Evolutionary conservation across 2,888 invertebrate species (phyloP).

Genomic region (Sarcophaga variegata): DNA sequence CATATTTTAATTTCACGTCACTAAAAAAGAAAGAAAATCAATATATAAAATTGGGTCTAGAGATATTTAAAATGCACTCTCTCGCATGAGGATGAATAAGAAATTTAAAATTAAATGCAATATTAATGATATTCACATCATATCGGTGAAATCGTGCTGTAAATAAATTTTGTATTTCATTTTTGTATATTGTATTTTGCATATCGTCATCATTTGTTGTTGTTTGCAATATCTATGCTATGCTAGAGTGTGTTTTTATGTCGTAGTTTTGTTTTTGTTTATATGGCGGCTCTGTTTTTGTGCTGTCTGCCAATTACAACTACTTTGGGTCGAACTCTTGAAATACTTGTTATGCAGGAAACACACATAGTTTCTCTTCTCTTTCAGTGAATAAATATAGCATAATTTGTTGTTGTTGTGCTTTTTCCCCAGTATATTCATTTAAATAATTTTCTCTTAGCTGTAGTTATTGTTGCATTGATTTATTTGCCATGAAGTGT

Average conservation of each 20-base stretch:
- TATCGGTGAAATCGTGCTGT: too few species aligned
- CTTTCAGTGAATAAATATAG: not conserved
- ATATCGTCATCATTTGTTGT: too few species aligned
- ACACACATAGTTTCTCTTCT: conserved; percentile 67
- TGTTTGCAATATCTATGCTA: not conserved
- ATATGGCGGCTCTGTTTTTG: conserved; percentile 37
- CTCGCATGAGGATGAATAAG: too few species aligned
- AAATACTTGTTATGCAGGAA: conserved; percentile 69
- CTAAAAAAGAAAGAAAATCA: not conserved
- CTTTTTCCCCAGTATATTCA: conserved; percentile 34
- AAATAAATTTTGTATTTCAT: too few species aligned
- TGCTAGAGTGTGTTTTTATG: conserved; percentile 6
- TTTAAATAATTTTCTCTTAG: conserved; percentile 57
- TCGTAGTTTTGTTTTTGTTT: conserved; percentile 18
- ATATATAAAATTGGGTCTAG: too few species aligned
- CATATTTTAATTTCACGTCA: not conserved
- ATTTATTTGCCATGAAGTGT: conserved; percentile 24
- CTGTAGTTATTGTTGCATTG: conserved; percentile 25
- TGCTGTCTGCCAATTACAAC: conserved; percentile 62
- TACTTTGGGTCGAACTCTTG: conserved; percentile 55
- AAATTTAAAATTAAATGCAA: too few species aligned
- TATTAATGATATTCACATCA: too few species aligned
- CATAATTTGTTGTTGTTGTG: conserved; percentile 12
- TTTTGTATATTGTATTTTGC: too few species aligned
- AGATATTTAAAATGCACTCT: too few species aligned